Evolutionary conservation across 53 echinoderm and acorn worm genomes (phyloP), one percentile per base, ranked within the genome.

Genomic region (Temnopleurus reevesii): DNA sequence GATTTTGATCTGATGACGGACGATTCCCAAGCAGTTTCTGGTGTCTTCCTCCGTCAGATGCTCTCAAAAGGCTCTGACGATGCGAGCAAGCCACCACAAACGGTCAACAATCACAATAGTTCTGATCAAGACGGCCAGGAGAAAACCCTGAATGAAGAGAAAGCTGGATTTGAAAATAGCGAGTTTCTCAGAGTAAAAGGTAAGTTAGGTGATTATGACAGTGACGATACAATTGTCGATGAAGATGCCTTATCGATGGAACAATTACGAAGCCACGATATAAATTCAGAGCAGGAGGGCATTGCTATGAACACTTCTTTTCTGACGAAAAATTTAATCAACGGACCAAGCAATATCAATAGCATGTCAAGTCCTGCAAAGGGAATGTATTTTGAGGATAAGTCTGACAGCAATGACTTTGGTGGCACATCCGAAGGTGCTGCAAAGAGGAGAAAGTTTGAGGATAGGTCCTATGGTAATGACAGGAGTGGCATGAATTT

Each of bases 41-140:
- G 85, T 8, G 61, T 85, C 3, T 85, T 59, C 45, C 46, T 85
- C 26, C 57, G 85, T 19, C 59, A 85, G 60, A 85, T 85, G 85
- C 85, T 85, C 46, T 85, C 85, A 12, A 85, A 43, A 26, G 85
- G 83, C 3, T 19, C 33, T 4, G 83, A 56, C 4, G 51, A 80
- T 47, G 17, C 15, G 4, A 80, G 28, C 49, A 80, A 80, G 46
- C 4, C 10, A 5, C 17, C 80, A 2, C 45, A 80, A 30, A 0
- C 5, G 43, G 6, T 30, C 35, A 83, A 55, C 21, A 53, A 55
- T 21, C 53, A 55, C 33, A 56, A 55, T 18, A 5, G 36, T 21
- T 51, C 34, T 45, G 21, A 51, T 81, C 21, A 23, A n/a, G 46
- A 81, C 18, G 53, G n/a, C 2, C 12, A 5, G 0, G 57, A 31